Evolutionary conservation across 2,888 invertebrate genomes (phyloP), one percentile per base, ranked within the genome.

Genomic region (Dolichomitus sp.): DNA sequence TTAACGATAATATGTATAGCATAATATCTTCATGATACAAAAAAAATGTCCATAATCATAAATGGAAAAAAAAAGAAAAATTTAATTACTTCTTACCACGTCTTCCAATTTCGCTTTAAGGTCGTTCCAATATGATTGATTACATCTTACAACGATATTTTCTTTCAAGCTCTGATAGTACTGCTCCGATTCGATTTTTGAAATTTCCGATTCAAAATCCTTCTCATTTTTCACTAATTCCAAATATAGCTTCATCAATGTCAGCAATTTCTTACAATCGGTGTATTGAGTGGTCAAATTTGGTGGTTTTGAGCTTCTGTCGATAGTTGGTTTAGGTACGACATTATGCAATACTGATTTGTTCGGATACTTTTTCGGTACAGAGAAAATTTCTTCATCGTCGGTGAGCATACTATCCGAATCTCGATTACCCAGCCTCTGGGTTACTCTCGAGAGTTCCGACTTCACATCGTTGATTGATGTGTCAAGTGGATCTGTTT

Each of bases 291-390:
- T 61, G 12, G 54, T 7, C 37, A 68, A 59, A 33, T 9, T 50
- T 50, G 79, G 33, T 2, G 93, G 93, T 81, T 93, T 93, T 4
- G 83, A 91, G 40, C 90, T 92, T 42, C 93, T 87, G 84, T 93
- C 92, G 6, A 84, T 74, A 11, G n/a, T 65, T 4, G 92, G 92
- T 69, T 87, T 90, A 5, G 70, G 1, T 19, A 12, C 50, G 9
- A 54, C n/a, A 23, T 65, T 54, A 17, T 59, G 48, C 4, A 27
- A 4, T 12, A 42, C 30, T 12, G 72, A 45, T 50, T 76, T 72
- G 11, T 57, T 63, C n/a, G 59, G 23, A 2, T 14, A 4, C 63
- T 73, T 75, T 11, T 33, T 9, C 9, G 54, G 33, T 17, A 63
- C 76, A 11, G 80, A 72, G 14, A 69, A 66, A 4, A 50, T 30